Percentiles rank a stretch among this genome's conserved stretches.
These are phyloP conservation scores for Volucella bombylans DNA, from an alignment of 2,888 invertebrate species.

Conservation along the genomic window DNA sequence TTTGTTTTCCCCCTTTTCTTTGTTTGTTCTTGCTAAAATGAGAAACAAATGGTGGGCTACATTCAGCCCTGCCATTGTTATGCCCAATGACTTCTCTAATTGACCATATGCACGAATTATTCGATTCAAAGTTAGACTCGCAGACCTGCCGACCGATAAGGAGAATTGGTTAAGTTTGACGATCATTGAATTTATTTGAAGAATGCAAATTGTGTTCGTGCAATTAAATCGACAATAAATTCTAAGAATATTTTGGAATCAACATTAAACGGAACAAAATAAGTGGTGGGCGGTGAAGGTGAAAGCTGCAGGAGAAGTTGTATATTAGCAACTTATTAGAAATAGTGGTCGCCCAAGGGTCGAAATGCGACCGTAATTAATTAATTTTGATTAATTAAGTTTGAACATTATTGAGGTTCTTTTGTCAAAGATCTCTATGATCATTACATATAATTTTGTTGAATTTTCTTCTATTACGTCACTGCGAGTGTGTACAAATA, in stretches of 20 bases:
- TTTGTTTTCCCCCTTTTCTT: constrained; percentile 13
- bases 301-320: too few relatives aligned
- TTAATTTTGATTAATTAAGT: too few relatives aligned
- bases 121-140: constrained; percentile 31
- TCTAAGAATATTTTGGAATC: neutral
- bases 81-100: constrained; percentile 65
- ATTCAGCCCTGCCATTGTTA: constrained; percentile 55
- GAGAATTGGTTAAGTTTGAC: neutral
- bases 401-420: too few relatives aligned
- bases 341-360: too few relatives aligned
- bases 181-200: constrained; percentile 30
- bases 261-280: too few relatives aligned
- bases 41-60: constrained; percentile 58
- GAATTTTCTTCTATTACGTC: too few relatives aligned
- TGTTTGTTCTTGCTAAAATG: constrained; percentile 47
- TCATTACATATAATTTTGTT: too few relatives aligned
- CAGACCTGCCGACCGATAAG: neutral
- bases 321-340: too few relatives aligned
- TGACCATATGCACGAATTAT: constrained; percentile 73
- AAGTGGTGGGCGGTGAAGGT: too few relatives aligned
- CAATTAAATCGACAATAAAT: neutral
- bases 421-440: too few relatives aligned
- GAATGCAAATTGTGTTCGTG: constrained; percentile 20
- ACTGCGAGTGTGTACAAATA: too few relatives aligned
- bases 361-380: too few relatives aligned